These are phyloP conservation scores for Drosophila stalkeri DNA, from an alignment of 2,888 invertebrate genomes.

Conservation along the genomic window DNA sequence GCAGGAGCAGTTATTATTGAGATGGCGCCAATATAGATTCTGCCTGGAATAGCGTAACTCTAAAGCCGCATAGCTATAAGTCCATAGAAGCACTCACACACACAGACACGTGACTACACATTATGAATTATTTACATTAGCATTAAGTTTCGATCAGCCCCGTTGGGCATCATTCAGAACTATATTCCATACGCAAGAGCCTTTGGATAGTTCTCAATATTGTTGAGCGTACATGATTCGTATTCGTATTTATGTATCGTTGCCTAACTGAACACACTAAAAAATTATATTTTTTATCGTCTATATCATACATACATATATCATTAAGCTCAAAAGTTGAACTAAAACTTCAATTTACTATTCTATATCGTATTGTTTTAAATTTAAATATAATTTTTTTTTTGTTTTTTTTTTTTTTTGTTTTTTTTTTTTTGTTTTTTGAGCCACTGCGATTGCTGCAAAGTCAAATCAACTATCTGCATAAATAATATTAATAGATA, in stretches of 20 bases:
- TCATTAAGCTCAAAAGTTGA: not conserved
- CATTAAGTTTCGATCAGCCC: conserved; percentile 17
- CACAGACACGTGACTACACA: not conserved
- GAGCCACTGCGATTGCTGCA: conserved; percentile 35
- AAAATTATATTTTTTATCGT: conserved; percentile 9
- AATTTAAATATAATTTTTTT: too few species aligned
- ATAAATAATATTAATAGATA: conserved; percentile 14
- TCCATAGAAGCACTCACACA: not conserved
- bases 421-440: not conserved
- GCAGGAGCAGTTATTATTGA: not conserved
- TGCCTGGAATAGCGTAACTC: conserved; percentile 5
- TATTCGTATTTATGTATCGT: conserved; percentile 28
- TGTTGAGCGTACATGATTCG: not conserved
- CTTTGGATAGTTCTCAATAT: conserved; percentile 16
- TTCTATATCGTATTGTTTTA: not conserved
- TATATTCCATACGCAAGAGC: conserved; percentile 1
- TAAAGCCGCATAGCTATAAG: conserved; percentile 17
- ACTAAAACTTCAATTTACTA: not conserved
- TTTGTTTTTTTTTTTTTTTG: not conserved
- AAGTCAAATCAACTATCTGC: conserved; percentile 48
- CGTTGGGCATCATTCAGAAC: conserved; percentile 8
- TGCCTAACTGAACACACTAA: conserved; percentile 16
- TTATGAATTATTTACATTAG: conserved; percentile 17
- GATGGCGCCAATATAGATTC: not conserved
- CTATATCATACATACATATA: not conserved